phyloP scores from a whole-genome alignment of 1,140 invertebrate genomes.

The Apocrypta bakeri region DNA sequence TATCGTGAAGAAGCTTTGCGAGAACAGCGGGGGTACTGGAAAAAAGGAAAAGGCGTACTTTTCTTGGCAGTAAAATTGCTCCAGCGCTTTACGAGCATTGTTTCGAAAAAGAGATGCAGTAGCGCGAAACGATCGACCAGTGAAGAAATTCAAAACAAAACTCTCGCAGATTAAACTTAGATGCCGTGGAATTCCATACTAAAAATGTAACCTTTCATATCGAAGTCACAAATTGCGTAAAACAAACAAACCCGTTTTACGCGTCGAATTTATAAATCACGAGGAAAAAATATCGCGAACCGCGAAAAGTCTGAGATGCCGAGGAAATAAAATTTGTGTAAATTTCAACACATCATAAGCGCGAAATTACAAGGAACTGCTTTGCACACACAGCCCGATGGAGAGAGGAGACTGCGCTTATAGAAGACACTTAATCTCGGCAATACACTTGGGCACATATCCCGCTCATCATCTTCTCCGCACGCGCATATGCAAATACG shows the following conservation, averaged over 20 bases:
- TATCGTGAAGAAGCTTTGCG: neutral
- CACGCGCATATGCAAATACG: constrained; percentile 17
- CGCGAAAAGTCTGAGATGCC: too few relatives aligned
- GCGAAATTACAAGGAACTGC: neutral
- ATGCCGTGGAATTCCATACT: too few relatives aligned
- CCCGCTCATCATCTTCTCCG: neutral
- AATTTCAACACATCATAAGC: neutral
- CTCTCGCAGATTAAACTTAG: too few relatives aligned
- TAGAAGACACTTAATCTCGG: neutral
- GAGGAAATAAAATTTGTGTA: neutral
- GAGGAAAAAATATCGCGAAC: neutral
- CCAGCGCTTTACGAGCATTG: neutral
- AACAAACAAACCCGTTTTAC: too few relatives aligned
- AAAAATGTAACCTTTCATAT: too few relatives aligned
- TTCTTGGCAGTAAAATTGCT: neutral
- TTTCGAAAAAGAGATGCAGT: neutral
- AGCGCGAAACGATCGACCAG: neutral
- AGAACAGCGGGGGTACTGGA: neutral
- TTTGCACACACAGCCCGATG: too few relatives aligned
- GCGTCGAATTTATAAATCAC: too few relatives aligned
- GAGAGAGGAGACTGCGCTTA: neutral
- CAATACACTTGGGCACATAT: neutral
- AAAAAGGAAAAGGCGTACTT: neutral
- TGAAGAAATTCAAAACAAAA: too few relatives aligned
- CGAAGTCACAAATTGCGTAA: too few relatives aligned